phyloP scores from a whole-genome alignment of 2,797 vertebrate genomes.

The Myripristis murdjan region DNA sequence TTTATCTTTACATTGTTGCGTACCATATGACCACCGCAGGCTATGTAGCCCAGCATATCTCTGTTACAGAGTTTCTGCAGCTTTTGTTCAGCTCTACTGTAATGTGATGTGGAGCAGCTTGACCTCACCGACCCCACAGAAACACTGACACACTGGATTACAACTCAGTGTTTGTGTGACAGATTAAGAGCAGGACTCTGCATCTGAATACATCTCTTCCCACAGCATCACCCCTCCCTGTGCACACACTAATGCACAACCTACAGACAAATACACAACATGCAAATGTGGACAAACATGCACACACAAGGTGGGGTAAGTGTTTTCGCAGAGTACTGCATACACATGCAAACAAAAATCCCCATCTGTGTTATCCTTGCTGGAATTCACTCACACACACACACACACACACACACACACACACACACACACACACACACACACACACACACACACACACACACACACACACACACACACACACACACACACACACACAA shows the following conservation, averaged over 20 bases:
- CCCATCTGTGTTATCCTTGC: neutral
- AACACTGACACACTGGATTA: slow-evolving; percentile 43
- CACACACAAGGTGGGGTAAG: neutral
- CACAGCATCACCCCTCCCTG: neutral
- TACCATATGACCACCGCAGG: neutral
- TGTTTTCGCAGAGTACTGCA: neutral
- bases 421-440: too few species aligned
- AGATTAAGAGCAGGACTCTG: slow-evolving; percentile 43
- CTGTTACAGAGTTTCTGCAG: slow-evolving; percentile 10
- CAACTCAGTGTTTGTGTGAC: slow-evolving; percentile 27
- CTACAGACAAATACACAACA: slow-evolving; percentile 16
- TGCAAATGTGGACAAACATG: slow-evolving; percentile 23
- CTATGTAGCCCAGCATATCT: slow-evolving; percentile 2
- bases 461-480: too few species aligned
- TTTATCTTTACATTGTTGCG: neutral
- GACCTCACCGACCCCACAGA: slow-evolving; percentile 41
- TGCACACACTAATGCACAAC: slow-evolving; percentile 1
- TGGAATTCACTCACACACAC: too few species aligned
- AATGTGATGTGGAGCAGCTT: slow-evolving; percentile 26
- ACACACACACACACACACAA: too few species aligned
- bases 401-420: too few species aligned
- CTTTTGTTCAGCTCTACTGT: slow-evolving; percentile 26
- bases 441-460: too few species aligned
- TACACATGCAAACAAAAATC: slow-evolving; percentile 5
- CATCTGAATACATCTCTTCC: slow-evolving; percentile 5